A percentile compares a stretch with the other conserved stretches of the same genome.
These are phyloP conservation scores for Tylochromis polylepis DNA, from an alignment of 2,113 vertebrate genomes.

Conservation along the genomic window DNA sequence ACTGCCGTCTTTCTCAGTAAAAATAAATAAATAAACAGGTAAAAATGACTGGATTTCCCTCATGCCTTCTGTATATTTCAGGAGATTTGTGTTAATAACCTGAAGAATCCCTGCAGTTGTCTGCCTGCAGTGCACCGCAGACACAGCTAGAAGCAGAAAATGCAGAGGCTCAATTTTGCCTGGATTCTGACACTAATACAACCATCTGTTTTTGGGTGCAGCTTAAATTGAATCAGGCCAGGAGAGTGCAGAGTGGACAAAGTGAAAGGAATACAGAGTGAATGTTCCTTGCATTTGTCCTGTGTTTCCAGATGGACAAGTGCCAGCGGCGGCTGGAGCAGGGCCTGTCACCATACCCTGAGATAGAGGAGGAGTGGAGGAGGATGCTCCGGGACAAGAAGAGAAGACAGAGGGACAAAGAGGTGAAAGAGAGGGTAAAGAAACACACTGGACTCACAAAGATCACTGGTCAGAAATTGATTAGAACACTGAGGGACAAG, in stretches of 20 bases:
- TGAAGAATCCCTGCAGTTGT: slow-evolving; percentile 28
- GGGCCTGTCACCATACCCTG: slow-evolving; percentile 78
- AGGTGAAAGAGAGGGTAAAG: slow-evolving; percentile 75
- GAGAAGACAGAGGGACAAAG: slow-evolving; percentile 61
- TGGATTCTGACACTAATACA: slow-evolving; percentile 29
- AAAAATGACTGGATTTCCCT: not conserved
- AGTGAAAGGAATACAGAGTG: slow-evolving; percentile 51
- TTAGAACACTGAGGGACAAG: not conserved
- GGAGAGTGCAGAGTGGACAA: not conserved
- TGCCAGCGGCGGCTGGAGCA: slow-evolving; percentile 75
- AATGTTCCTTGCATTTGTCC: not conserved
- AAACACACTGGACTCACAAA: not conserved
- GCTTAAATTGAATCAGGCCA: slow-evolving; percentile 13
- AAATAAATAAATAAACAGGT: not conserved
- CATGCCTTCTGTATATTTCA: slow-evolving; percentile 2
- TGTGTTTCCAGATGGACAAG: slow-evolving; percentile 69
- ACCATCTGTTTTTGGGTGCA: slow-evolving; percentile 37
- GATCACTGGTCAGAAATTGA: slow-evolving; percentile 17
- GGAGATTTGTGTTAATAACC: slow-evolving; percentile 22
- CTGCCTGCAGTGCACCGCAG: not conserved
- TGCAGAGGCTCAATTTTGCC: slow-evolving; percentile 1
- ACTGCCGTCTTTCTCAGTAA: not conserved
- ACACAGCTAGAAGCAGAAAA: not conserved
- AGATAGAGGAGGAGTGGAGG: slow-evolving; percentile 77
- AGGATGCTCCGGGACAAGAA: slow-evolving; percentile 71